Evolutionary conservation across 2,797 vertebrate genomes (phyloP).

Genomic region (Gymnoscopelus braueri): DNA sequence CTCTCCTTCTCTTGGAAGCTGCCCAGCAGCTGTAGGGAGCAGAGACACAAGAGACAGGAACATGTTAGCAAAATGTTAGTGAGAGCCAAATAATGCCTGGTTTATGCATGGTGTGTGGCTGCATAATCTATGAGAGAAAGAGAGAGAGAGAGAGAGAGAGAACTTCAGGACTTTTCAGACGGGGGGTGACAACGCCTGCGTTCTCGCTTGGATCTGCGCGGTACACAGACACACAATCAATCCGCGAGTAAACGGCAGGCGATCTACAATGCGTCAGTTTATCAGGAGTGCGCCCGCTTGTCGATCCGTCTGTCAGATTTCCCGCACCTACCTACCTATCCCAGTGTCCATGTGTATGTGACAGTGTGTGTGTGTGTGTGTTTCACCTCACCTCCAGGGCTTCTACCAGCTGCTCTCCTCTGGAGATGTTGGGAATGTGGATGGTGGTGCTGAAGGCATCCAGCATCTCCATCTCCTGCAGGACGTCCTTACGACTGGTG

Average conservation of each 20-base stretch:
- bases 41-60: neutral
- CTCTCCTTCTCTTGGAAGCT: conserved; percentile 93
- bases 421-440: conserved; percentile 91
- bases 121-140: neutral
- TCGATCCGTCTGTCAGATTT: too few species aligned
- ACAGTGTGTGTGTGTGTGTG: neutral
- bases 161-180: too few species aligned
- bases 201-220: too few species aligned
- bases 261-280: too few species aligned
- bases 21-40: conserved; percentile 84
- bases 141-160: conserved; percentile 10
- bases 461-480: conserved; percentile 97
- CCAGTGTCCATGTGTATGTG: neutral
- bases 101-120: too few species aligned
- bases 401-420: conserved; percentile 89
- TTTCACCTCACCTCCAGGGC: conserved; percentile 89
- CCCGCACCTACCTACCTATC: neutral
- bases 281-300: too few species aligned
- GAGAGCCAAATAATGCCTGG: too few species aligned
- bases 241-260: neutral
- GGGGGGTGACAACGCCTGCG: too few species aligned
- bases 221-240: too few species aligned
- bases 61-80: neutral
- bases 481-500: conserved; percentile 93
- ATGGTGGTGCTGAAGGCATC: conserved; percentile 94